Conservation (phyloP, 2,113 vertebrate species). For the Planiliza haematocheilus region DNA sequence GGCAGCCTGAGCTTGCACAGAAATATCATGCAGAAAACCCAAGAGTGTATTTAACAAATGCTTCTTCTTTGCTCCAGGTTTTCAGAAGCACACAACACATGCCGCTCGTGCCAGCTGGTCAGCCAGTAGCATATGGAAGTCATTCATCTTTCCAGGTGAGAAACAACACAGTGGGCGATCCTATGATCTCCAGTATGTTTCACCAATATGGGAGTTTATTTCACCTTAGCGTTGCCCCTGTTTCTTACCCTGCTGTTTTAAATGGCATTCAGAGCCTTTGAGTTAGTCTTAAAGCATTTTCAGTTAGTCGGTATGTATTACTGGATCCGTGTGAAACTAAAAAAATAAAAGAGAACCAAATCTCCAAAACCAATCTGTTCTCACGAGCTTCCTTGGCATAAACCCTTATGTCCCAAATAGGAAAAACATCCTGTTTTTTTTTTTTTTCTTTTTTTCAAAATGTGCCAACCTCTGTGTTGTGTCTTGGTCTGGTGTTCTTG, state of each 20-base stretch:
- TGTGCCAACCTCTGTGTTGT: constrained; percentile 22
- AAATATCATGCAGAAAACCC: neutral
- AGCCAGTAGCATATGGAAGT: constrained; percentile 15
- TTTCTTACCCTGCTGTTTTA: too few species aligned
- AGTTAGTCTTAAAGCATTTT: too few species aligned
- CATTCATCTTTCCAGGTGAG: constrained; percentile 41
- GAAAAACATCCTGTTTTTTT: neutral
- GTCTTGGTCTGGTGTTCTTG: constrained; percentile 15
- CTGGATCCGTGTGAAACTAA: too few species aligned
- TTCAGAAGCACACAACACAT: neutral
- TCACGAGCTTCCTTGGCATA: neutral
- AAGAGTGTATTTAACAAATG: neutral
- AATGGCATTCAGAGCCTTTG: too few species aligned
- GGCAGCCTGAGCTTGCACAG: neutral
- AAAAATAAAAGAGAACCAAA: neutral
- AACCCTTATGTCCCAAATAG: constrained; percentile 2
- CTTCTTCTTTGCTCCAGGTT: neutral
- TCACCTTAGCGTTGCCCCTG: too few species aligned
- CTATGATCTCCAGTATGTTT: neutral
- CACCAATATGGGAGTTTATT: too few species aligned
- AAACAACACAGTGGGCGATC: neutral
- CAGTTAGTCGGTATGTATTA: too few species aligned
- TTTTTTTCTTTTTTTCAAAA: too few species aligned
- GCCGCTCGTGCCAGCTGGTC: neutral
- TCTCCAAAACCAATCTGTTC: neutral